These are phyloP conservation scores for Acanthosepion pharaonis DNA, from an alignment of 2,888 invertebrate species.

Conservation along the genomic window DNA sequence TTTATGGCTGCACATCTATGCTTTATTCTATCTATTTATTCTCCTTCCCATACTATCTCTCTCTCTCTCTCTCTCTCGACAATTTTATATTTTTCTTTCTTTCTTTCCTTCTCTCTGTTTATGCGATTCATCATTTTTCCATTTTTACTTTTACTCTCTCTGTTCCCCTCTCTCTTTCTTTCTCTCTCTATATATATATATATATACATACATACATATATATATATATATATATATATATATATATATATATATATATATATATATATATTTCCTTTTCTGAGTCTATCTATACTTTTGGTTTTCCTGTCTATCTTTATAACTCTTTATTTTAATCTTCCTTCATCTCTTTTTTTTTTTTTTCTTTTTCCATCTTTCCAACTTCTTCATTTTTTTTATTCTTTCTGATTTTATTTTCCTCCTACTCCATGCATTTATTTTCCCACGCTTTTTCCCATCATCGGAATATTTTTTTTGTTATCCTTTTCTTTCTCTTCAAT, in stretches of 20 bases:
- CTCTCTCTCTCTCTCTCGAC: neutral
- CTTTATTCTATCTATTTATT: too few species aligned
- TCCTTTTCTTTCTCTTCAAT: neutral
- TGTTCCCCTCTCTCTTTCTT: rapidly evolving
- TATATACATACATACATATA: too few species aligned
- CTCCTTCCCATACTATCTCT: neutral
- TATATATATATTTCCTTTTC: too few species aligned
- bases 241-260: too few species aligned
- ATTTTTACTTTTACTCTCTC: neutral
- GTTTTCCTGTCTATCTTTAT: too few species aligned
- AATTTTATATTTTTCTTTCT: neutral
- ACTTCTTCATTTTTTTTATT: neutral
- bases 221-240: too few species aligned
- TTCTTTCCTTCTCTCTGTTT: neutral
- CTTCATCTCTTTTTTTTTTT: too few species aligned
- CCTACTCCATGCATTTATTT: neutral
- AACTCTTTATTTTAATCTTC: too few species aligned
- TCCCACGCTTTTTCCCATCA: neutral
- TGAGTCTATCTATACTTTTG: too few species aligned
- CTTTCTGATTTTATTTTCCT: neutral
- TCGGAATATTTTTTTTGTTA: neutral
- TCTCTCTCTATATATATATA: neutral
- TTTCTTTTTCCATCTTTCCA: too few species aligned
- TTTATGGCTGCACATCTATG: too few species aligned
- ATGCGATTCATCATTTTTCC: too few species aligned